Evolutionary conservation across 2,888 invertebrate species (phyloP), one percentile per base, ranked within the genome.

Genomic region (Cartodere bifasciata): DNA sequence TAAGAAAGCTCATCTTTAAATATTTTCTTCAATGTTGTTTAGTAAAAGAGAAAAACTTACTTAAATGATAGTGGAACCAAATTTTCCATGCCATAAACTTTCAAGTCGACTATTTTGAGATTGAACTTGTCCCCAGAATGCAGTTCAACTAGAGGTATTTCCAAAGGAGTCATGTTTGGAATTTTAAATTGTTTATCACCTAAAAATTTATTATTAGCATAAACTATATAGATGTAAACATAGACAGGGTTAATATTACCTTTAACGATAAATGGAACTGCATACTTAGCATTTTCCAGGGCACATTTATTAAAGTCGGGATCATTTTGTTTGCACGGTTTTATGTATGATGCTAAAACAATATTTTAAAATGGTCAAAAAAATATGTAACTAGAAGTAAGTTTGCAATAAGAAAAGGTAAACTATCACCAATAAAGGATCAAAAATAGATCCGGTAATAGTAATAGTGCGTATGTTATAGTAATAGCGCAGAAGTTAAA

Each of bases 321-420:
- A 38, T 51, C 48, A 13, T 29, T 35, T 32, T 35, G 35, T n/a
- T 38, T 44, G 28, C 56, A 56, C 3, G 47, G 35, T 11, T 38
- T 41, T 5, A 56, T 44, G 32, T 50, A 55, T 5, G 36, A 36
- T 3, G 55, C 55, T 55, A 32, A 31, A 46, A 46, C n/a, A n/a
- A n/a, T n/a, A n/a, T n/a, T n/a, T n/a, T n/a, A n/a, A n/a, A n/a
- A n/a, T n/a, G n/a, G n/a, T n/a, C n/a, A n/a, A n/a, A n/a, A n/a
- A n/a, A n/a, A n/a, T n/a, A n/a, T n/a, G n/a, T n/a, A n/a, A n/a
- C n/a, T n/a, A n/a, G n/a, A n/a, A n/a, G n/a, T n/a, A n/a, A n/a
- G n/a, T n/a, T n/a, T n/a, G n/a, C n/a, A n/a, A n/a, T n/a, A n/a
- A n/a, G n/a, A n/a, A n/a, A n/a, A n/a, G n/a, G n/a, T n/a, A n/a